Evolutionary conservation across 2,888 invertebrate species (phyloP), one percentile per base, ranked within the genome.

Genomic region (Unio pictorum): DNA sequence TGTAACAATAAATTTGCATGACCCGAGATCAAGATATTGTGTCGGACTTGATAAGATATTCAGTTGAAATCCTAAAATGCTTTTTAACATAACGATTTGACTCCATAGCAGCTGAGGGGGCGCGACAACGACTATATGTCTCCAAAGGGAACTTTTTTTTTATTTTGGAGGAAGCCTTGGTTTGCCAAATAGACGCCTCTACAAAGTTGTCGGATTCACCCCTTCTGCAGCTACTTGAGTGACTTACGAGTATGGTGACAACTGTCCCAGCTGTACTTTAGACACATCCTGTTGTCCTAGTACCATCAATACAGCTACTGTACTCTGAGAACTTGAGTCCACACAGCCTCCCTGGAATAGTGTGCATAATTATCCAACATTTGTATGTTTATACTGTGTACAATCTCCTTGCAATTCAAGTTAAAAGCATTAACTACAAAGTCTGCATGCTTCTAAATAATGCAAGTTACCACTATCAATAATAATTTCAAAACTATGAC

Each of bases 211-310:
- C 23, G 23, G 23, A 23, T 23, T 23, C 23, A 23, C 23, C 23
- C 23, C 23, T 23, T 23, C 23, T 23, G 23, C 23, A 0, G 23
- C 45, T 45, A 15, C 3, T 45, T 45, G 4, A 45, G 11, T 59
- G n/a, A 90, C 92, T 90, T 88, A 93, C 93, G 92, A 91, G 84
- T 93, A 92, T 55, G 92, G 91, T 57, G 93, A 92, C 15, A 94
- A 88, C n/a, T 93, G 93, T 20, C 94, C 94, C 34, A 91, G 91
- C 68, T 92, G 88, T 70, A 93, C 93, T 90, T 96, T 97, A 55
- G 97, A 97, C 54, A 98, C 95, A 90, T 99, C 97, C 88, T 96
- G 96, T 88, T 95, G 96, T 0, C 97, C 95, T 6, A 99, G 92
- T 1, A 96, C 95, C 98, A 99, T 98, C 90, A 95, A 95, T n/a